phyloP scores from a whole-genome alignment of 2,113 vertebrate species.

The Brienomyrus brachyistius region DNA sequence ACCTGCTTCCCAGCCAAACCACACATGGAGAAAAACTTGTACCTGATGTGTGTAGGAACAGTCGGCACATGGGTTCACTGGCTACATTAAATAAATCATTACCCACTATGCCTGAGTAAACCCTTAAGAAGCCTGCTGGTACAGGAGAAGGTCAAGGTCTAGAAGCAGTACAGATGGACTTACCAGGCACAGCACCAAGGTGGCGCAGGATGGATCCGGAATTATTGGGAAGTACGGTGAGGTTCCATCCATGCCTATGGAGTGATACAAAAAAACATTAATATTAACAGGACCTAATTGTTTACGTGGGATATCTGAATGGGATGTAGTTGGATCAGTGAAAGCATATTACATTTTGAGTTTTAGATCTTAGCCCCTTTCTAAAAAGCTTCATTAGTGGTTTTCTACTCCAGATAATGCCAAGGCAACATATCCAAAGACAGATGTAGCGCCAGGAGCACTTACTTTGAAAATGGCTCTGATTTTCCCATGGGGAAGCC shows the following conservation, averaged over 20 bases:
- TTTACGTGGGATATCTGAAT: neutral
- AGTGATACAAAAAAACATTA: neutral
- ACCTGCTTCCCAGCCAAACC: neutral
- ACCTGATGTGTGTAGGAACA: neutral
- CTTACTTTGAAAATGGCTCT: constrained; percentile 81
- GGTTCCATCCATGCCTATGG: constrained; percentile 82
- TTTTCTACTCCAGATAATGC: neutral
- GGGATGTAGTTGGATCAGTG: neutral
- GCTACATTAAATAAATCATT: neutral
- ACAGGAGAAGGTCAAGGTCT: neutral
- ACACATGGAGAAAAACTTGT: neutral
- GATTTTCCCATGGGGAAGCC: constrained; percentile 83
- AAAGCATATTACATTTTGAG: neutral
- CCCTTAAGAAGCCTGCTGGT: neutral
- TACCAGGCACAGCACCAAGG: constrained; percentile 26
- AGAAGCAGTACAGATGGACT: constrained; percentile 25
- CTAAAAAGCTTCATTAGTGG: neutral
- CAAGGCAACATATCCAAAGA: neutral
- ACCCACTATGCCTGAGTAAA: neutral
- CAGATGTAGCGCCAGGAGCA: neutral
- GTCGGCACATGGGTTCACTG: neutral
- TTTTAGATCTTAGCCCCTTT: neutral
- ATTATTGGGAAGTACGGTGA: constrained; percentile 88
- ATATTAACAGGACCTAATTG: neutral
- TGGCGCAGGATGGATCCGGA: constrained; percentile 87